Evolutionary conservation across 2,888 invertebrate genomes (phyloP), one percentile per base, ranked within the genome.

Genomic region (Fabriciana adippe): DNA sequence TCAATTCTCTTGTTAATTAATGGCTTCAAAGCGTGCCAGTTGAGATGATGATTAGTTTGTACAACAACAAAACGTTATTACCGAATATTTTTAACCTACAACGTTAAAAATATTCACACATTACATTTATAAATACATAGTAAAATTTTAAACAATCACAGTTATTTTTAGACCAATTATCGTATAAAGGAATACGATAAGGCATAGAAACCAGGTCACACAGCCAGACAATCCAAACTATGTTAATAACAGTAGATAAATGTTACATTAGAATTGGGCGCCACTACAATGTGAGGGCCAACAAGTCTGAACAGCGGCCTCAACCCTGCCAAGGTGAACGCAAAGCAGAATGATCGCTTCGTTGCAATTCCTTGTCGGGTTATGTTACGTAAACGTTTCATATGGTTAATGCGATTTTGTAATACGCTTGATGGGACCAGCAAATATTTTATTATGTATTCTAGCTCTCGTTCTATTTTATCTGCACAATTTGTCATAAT

Each of bases 241-340:
- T 18, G 61, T 35, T 18, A 51, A 51, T 50, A 61, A 51, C 35
- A 61, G 51, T 16, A 59, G 26, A 48, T 14, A 48, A 59, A 59
- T 59, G 48, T 16, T 15, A 48, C 26, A 59, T 16, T 48, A 59
- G n/a, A 41, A 41, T 18, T 53, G 35, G 51, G 51, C 61, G 53
- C 53, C 61, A 8, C 8, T 53, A 18, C 15, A 51, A 51, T 15
- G 18, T 13, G 35, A 50, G 41, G 15, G 35, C 50, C 56, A 50
- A 59, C 53, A 54, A 18, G 48, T 47, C 54, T 48, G 47, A n/a
- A 47, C 6, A 55, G 21, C 65, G 65, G 45, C 60, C 47, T 61
- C 64, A 61, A 50, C 60, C 55, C 47, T 68, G 50, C 50, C 68
- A 68, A 68, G 68, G 68, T 68, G 60, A 68, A 31, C 55, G 41